Percentiles rank a stretch among this genome's conserved stretches.
These are phyloP conservation scores for Stictocephala bisonia DNA, from an alignment of 2,888 invertebrate genomes.

Conservation along the genomic window DNA sequence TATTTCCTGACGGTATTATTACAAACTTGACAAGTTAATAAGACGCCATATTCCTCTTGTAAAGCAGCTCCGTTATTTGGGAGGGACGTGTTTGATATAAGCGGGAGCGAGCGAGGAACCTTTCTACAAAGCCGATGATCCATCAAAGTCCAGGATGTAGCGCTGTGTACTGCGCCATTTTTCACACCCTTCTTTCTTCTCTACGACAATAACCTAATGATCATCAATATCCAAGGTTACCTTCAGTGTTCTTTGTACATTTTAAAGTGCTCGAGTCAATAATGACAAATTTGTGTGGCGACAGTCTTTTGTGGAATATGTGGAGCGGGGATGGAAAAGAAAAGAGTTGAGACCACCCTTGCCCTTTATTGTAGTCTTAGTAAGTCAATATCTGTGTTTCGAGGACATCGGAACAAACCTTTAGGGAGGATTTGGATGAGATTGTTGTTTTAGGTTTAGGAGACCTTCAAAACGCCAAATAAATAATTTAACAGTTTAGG, in stretches of 20 bases:
- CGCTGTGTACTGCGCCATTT: slow-evolving; percentile 45
- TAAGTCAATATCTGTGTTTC: slow-evolving; percentile 27
- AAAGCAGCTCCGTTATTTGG: neutral
- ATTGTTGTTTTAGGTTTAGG: too few relatives aligned
- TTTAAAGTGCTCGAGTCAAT: slow-evolving; percentile 42
- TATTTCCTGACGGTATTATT: too few relatives aligned
- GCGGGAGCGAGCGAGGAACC: neutral
- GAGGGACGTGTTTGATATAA: slow-evolving; percentile 3
- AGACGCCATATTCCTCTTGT: too few relatives aligned
- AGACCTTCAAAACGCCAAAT: too few relatives aligned
- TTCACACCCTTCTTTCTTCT: slow-evolving; percentile 46
- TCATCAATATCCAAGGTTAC: slow-evolving; percentile 41
- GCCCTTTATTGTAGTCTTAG: slow-evolving; percentile 9
- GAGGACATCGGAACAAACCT: too few relatives aligned
- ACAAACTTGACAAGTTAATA: too few relatives aligned
- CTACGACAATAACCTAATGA: slow-evolving; percentile 43
- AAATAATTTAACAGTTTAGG: too few relatives aligned
- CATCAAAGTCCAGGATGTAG: slow-evolving; percentile 48
- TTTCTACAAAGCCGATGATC: slow-evolving; percentile 39
- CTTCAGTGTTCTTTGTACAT: slow-evolving; percentile 47
- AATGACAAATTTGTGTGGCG: slow-evolving; percentile 40
- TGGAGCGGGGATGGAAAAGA: slow-evolving; percentile 28
- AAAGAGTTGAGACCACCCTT: slow-evolving; percentile 24
- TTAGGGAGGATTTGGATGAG: too few relatives aligned
- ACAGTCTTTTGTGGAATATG: slow-evolving; percentile 23